Evolutionary conservation across 2,888 invertebrate species (phyloP), one percentile per base, ranked within the genome.

Genomic region (Halictus quadricinctus): DNA sequence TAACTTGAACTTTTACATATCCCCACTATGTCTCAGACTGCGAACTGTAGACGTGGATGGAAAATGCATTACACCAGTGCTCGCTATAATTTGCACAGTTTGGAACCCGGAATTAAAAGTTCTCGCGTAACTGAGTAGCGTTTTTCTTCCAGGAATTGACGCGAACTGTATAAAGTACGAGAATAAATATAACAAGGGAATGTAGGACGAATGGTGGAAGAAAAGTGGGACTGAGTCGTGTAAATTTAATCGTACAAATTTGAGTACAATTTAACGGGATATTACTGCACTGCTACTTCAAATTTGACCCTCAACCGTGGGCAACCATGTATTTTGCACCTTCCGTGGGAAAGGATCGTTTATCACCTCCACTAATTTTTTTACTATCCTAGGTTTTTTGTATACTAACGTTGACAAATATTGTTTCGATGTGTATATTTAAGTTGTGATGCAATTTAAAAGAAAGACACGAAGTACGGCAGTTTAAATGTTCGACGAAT

Each of bases 381-480:
- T 36, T 36, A 36, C 36, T 36, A 36, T 36, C 4, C 4, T 36
- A 36, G 36, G 2, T 12, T 21, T 69, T 69, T 21, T 18, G 21
- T 69, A 21, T 18, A 36, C 10, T 41, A 3, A 1, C 69, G 4
- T 69, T 12, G 8, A 4, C 21, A 69, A 69, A 69, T 69, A 41
- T 41, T 41, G 41, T 21, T 41, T 41, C 36, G 66, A 66, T 66
- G 21, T 69, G 4, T 69, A 41, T 36, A 10, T 69, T 69, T 69
- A 69, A 69, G 21, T 41, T 21, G 36, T 1, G 69, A 10, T 21
- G 10, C 12, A 69, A 36, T 69, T 69, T 69, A 41, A 69, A 46
- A 58, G 69, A n/a, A 83, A n/a, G 72, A 41, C 15, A 60, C 15
- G 54, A 48, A 69, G 43, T 25, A 46, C 58, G 15, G 18, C 43